These are phyloP conservation scores for Sebastes dallii DNA, from an alignment of 2,797 vertebrate genomes.

Conservation along the genomic window DNA sequence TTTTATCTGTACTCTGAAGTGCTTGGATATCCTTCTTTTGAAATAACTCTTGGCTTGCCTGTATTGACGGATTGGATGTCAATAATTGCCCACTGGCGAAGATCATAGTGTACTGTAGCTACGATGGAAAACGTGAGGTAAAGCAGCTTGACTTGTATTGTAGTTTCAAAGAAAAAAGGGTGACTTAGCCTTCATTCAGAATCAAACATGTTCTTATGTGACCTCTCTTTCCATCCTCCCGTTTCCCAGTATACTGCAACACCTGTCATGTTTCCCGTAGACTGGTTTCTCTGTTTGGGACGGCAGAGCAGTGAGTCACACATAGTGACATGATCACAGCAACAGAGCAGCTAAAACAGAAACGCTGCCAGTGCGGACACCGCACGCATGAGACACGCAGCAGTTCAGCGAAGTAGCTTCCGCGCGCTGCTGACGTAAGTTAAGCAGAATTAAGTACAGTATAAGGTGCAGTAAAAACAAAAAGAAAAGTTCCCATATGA, in stretches of 20 bases:
- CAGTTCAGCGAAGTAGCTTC: too few species aligned
- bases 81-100: slow-evolving; percentile 5
- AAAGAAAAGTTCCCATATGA: too few species aligned
- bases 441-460: too few species aligned
- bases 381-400: too few species aligned
- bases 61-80: slow-evolving; percentile 33
- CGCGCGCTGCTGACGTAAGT: too few species aligned
- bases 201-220: background rate
- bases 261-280: background rate
- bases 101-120: background rate
- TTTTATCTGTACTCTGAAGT: slow-evolving; percentile 27
- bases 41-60: background rate
- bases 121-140: background rate
- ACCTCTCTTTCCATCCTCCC: background rate
- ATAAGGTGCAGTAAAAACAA: too few species aligned
- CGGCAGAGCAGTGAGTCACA: background rate
- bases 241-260: background rate
- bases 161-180: background rate
- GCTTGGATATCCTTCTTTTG: slow-evolving; percentile 13
- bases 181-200: background rate
- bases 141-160: background rate
- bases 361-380: too few species aligned
- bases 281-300: background rate
- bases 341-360: background rate
- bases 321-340: background rate